Conservation (phyloP, 2,888 invertebrate species). For the Dicranocentrus wangi region DNA sequence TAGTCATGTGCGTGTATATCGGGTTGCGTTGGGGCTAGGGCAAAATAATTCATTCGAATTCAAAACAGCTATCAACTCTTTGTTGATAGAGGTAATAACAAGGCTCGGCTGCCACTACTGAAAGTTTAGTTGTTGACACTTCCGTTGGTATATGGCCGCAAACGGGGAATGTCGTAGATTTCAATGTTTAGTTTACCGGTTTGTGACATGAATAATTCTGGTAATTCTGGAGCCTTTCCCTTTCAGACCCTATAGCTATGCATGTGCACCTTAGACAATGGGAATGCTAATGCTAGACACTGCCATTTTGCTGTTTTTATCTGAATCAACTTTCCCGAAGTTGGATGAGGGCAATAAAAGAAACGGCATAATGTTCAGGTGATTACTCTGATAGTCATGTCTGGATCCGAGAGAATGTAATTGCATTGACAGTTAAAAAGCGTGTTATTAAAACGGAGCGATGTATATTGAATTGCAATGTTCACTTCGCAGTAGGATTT, state of each 20-base stretch:
- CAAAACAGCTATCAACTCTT: neutral
- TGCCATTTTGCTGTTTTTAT: no score
- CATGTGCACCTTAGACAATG: no score
- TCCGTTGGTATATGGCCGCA: no score
- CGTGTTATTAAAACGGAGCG: neutral
- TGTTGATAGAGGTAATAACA: neutral
- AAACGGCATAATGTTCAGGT: neutral
- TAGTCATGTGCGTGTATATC: neutral
- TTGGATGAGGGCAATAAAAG: no score
- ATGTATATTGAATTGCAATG: neutral
- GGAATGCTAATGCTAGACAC: no score
- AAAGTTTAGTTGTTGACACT: neutral
- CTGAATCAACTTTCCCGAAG: no score
- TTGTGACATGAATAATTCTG: neutral
- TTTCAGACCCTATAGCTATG: no score
- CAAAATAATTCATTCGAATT: neutral
- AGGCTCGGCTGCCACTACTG: neutral
- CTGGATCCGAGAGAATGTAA: neutral
- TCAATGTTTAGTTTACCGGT: neutral
- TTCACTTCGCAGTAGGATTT: neutral
- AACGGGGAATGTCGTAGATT: no score
- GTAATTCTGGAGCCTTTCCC: no score
- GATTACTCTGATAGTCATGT: neutral
- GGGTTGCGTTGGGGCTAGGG: neutral
- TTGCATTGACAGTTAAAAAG: neutral